phyloP scores from a whole-genome alignment of 2,888 invertebrate species.

The Candidula unifasciata region DNA sequence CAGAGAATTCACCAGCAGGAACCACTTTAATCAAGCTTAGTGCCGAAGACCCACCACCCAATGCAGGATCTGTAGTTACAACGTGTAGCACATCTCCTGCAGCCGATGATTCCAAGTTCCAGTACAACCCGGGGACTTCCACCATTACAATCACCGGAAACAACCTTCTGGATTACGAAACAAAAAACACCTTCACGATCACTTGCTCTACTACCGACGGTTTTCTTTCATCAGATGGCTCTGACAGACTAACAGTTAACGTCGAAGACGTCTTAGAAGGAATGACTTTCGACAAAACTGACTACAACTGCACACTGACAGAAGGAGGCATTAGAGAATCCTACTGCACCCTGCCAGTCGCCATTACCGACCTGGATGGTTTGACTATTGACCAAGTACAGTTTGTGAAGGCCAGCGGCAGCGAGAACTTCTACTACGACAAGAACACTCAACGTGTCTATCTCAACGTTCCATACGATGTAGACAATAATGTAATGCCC shows the following conservation, averaged over 20 bases:
- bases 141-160: slow-evolving; percentile 29
- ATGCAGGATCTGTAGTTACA: not conserved
- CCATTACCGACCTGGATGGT: slow-evolving; percentile 49
- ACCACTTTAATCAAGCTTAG: slow-evolving; percentile 30
- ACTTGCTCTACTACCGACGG: slow-evolving; percentile 51
- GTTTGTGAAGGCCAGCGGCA: slow-evolving; percentile 33
- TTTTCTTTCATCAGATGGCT: slow-evolving; percentile 44
- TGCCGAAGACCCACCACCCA: slow-evolving; percentile 18
- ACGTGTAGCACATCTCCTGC: slow-evolving; percentile 36
- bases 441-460: slow-evolving; percentile 40
- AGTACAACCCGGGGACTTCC: slow-evolving; percentile 22
- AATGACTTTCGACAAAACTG: slow-evolving; percentile 47
- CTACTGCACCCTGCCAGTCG: slow-evolving; percentile 42
- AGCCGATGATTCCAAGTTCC: slow-evolving; percentile 46
- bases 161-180: slow-evolving; percentile 52
- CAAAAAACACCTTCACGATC: slow-evolving; percentile 49
- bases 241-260: slow-evolving; percentile 51
- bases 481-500: slow-evolving; percentile 49
- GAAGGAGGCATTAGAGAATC: slow-evolving; percentile 50
- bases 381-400: not conserved
- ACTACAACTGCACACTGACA: slow-evolving; percentile 53
- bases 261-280: slow-evolving; percentile 56
- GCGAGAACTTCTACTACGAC: slow-evolving; percentile 52
- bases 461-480: slow-evolving; percentile 54
- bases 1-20: slow-evolving; percentile 23